These are phyloP conservation scores for Cylas formicarius DNA, from an alignment of 1,140 invertebrate genomes.

Conservation along the genomic window DNA sequence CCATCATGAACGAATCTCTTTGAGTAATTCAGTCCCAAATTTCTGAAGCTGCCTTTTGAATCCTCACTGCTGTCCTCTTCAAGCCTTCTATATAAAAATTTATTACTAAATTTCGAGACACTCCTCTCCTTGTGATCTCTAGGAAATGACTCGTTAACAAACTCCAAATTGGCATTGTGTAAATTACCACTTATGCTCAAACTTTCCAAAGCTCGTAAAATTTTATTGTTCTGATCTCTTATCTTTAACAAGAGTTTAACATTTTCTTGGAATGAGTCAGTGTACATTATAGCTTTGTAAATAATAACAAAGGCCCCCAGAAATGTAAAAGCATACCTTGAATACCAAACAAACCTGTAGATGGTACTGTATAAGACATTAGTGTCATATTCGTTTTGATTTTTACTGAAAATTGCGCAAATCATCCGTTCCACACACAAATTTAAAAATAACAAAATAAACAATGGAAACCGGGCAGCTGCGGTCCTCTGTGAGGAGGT, in stretches of 20 bases:
- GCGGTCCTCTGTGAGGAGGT: conserved; percentile 30
- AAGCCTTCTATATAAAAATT: no score
- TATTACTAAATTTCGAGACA: no score
- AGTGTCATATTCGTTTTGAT: conserved; percentile 13
- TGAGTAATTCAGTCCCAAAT: no score
- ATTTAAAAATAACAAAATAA: conserved; percentile 30
- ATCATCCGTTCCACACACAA: conserved; percentile 32
- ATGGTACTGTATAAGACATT: conserved; percentile 24
- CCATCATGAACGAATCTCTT: no score
- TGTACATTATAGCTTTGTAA: conserved; percentile 21
- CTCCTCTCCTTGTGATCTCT: no score
- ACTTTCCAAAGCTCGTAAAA: conserved; percentile 19
- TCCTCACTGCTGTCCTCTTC: no score
- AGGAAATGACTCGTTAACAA: no score
- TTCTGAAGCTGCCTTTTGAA: no score
- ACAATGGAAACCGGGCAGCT: conserved; percentile 29
- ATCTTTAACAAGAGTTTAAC: conserved; percentile 23
- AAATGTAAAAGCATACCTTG: conserved; percentile 29
- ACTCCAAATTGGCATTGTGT: no score
- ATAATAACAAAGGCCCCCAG: conserved; percentile 22
- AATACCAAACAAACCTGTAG: conserved; percentile 29
- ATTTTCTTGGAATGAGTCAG: conserved; percentile 23
- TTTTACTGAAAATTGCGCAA: conserved; percentile 23
- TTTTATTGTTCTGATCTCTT: conserved; percentile 25
- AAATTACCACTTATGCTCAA: background rate